Evolutionary conservation across 1,140 invertebrate species (phyloP).

Genomic region (Probaryconus sp.): DNA sequence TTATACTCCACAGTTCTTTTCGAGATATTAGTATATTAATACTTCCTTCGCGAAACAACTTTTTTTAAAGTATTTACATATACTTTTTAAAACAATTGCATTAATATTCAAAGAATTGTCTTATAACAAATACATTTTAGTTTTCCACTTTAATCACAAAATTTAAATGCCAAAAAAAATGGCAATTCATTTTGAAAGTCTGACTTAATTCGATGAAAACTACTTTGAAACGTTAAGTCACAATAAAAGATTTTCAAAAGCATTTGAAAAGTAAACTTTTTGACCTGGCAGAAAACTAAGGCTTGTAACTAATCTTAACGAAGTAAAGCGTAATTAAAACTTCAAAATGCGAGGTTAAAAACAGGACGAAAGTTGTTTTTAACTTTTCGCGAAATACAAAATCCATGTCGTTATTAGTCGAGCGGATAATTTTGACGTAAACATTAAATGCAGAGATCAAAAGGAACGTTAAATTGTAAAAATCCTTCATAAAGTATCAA

Average conservation of each 20-base stretch:
- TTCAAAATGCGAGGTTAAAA: slow-evolving; percentile 14
- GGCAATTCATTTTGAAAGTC: slow-evolving; percentile 11
- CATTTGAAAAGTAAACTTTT: slow-evolving; percentile 19
- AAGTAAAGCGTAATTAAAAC: slow-evolving; percentile 38
- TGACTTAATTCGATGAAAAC: no score
- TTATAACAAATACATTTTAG: no score
- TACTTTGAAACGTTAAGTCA: slow-evolving; percentile 3
- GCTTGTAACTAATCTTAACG: slow-evolving; percentile 22
- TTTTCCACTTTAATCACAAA: no score
- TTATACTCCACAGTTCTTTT: slow-evolving; percentile 10
- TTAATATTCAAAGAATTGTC: no score
- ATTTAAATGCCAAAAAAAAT: no score
- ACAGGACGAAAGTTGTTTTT: no score
- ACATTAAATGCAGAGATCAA: no score
- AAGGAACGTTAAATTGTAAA: no score
- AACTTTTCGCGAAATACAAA: neutral
- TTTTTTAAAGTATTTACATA: no score
- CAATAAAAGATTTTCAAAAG: slow-evolving; percentile 3
- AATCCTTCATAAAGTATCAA: no score
- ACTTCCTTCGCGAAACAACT: slow-evolving; percentile 3
- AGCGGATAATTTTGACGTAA: slow-evolving; percentile 2
- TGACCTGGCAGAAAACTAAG: no score
- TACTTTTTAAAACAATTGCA: no score
- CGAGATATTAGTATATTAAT: slow-evolving; percentile 22
- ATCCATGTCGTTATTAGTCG: neutral